Evolutionary conservation across 2,113 vertebrate genomes (phyloP).

Genomic region (Carlito syrichta): DNA sequence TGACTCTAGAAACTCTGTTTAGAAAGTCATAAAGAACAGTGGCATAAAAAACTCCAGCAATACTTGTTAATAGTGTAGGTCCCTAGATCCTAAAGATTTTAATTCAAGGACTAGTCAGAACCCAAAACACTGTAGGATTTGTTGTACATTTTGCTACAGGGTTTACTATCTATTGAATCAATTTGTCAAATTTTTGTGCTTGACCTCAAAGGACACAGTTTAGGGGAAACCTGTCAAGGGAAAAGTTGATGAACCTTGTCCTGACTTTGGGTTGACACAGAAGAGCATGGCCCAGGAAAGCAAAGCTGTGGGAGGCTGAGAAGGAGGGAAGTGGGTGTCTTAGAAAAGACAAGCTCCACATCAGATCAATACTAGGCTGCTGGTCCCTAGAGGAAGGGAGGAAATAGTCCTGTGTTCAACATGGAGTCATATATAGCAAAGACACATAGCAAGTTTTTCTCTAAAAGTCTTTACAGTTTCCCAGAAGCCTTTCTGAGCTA

Average conservation of each 20-base stretch:
- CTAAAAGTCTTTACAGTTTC: constrained; percentile 24
- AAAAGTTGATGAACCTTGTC: not conserved
- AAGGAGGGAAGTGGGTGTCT: not conserved
- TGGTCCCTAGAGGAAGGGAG: not conserved
- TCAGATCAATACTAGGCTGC: not conserved
- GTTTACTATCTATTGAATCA: not conserved
- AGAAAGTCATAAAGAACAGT: not conserved
- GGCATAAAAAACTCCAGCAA: not conserved
- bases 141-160: not conserved
- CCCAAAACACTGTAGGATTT: not conserved
- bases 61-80: not conserved
- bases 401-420: not conserved
- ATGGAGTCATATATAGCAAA: not conserved
- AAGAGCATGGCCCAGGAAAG: not conserved
- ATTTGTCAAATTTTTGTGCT: not conserved
- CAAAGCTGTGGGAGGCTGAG: not conserved
- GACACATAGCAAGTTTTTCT: not conserved
- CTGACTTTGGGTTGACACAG: not conserved
- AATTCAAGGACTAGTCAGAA: not conserved
- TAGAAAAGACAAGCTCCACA: not conserved
- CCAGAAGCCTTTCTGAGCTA: constrained; percentile 16
- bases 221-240: not conserved
- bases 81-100: not conserved
- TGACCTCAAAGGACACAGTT: not conserved
- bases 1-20: not conserved